phyloP scores from a whole-genome alignment of 2,888 invertebrate genomes.

The Hofmannophila pseudospretella region DNA sequence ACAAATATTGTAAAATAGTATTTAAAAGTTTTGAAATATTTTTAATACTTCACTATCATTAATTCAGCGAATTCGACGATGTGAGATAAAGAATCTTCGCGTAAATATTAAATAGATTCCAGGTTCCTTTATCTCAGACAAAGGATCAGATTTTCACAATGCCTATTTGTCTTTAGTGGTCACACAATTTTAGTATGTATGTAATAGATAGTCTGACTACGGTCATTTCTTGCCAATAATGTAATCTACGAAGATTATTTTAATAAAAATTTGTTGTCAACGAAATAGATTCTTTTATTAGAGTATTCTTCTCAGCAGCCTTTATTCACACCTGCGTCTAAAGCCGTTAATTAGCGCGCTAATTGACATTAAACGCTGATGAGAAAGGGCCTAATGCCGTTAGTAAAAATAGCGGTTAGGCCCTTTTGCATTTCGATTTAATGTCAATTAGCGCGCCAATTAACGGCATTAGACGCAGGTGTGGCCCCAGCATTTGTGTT shows the following conservation, averaged over 20 bases:
- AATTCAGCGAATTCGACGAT: neutral
- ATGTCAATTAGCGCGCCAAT: too few relatives aligned
- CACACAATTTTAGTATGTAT: neutral
- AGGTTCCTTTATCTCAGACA: neutral
- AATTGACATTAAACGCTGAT: too few relatives aligned
- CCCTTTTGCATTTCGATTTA: too few relatives aligned
- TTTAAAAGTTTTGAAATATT: too few relatives aligned
- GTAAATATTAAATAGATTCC: neutral
- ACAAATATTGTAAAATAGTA: too few relatives aligned
- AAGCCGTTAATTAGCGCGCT: too few relatives aligned
- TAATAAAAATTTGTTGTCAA: constrained; percentile 58
- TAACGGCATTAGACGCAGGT: too few relatives aligned
- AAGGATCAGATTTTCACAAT: neutral
- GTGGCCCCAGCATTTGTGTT: too few relatives aligned
- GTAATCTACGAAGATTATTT: constrained; percentile 43
- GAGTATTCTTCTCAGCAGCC: constrained; percentile 13
- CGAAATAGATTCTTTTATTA: constrained; percentile 21
- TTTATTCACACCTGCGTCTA: too few relatives aligned
- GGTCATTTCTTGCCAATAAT: constrained; percentile 50
- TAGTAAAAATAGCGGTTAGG: too few relatives aligned
- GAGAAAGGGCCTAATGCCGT: too few relatives aligned
- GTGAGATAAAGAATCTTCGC: neutral
- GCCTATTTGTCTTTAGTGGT: neutral
- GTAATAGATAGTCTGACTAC: constrained; percentile 33
- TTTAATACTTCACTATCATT: too few relatives aligned